Base-by-base conservation (phyloP, 2,797 vertebrate genomes). In the Sebastes aleutianus region DNA sequence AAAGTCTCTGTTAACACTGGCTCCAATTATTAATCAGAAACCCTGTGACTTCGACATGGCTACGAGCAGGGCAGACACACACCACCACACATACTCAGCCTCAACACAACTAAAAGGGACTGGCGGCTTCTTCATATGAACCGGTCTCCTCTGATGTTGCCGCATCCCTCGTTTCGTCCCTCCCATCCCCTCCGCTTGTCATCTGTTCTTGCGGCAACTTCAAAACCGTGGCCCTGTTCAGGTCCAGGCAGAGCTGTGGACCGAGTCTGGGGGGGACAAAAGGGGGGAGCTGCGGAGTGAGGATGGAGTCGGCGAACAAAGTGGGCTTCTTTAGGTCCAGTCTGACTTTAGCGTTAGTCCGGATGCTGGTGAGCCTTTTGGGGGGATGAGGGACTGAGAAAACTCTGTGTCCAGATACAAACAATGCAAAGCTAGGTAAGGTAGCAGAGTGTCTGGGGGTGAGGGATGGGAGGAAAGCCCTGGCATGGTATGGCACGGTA, bases 401-500 rank as follows among this genome's bases (percentile, higher is more conserved):
- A 77, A 34, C 8, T 76, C n/a, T 81, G 58, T 27, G 68, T 85
- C 47, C 62, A 58, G 26, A 79, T 18, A 64, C 26, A 66, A 68
- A 85, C 22, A 62, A 54, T 65, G 18, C 61, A 70, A 70, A 70
- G 34, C 27, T 47, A 47, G 27, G 69, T 82, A 70, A 82, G 31
- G 27, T 36, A 64, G 64, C 62, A 27, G n/a, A 80, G 74, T 67
- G 70, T 76, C n/a, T 26, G 5, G 20, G 20, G 76, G 58, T 57
- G 36, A 73, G 57, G 73, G 73, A 79, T 69, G 74, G 76, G 57
- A 76, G 69, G 71, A 74, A 65, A 64, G 79, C 76, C 74, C 53
- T 68, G 63, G 80, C 74, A 84, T 82, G 79, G 88, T 88, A 88
- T 90, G 86, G 90, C 79, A 91, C 72, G 78, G 84, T 89, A 82